phyloP scores from a whole-genome alignment of 2,888 invertebrate genomes.

The Nephrotoma guestfalica region DNA sequence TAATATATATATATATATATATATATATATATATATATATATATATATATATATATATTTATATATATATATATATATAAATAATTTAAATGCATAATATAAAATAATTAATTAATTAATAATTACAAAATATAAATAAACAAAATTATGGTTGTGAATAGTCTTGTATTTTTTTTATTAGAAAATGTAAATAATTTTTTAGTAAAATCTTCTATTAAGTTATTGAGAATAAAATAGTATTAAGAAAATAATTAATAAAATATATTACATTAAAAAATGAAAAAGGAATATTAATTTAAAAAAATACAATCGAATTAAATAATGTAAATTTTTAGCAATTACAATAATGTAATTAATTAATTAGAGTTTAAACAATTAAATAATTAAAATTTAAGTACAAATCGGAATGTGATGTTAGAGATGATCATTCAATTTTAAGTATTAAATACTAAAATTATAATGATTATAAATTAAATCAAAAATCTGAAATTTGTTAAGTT shows the following conservation, averaged over 20 bases:
- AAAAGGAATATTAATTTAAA: not conserved
- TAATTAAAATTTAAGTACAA: not conserved
- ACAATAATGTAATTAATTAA: not conserved
- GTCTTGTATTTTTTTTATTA: not conserved
- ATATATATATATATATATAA: not conserved
- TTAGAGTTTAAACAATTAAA: not conserved
- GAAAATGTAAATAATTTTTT: not conserved
- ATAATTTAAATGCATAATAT: not conserved
- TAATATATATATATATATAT: not conserved
- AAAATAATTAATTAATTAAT: not conserved
- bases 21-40: not conserved
- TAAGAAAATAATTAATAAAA: not conserved
- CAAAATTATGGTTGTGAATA: not conserved
- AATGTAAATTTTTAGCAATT: not conserved
- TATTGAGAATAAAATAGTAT: not conserved
- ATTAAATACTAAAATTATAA: not conserved
- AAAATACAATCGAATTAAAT: not conserved
- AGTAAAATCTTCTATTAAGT: not conserved
- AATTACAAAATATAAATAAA: not conserved
- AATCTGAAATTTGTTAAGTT: not conserved
- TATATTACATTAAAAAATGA: not conserved
- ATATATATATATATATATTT: not conserved
- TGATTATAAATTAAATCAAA: too few relatives aligned
- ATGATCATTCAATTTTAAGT: not conserved
- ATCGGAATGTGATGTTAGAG: not conserved